Percentiles rank a stretch among this genome's conserved stretches.
These are phyloP conservation scores for Seriola rivoliana DNA, from an alignment of 2,113 vertebrate genomes.

Conservation along the genomic window DNA sequence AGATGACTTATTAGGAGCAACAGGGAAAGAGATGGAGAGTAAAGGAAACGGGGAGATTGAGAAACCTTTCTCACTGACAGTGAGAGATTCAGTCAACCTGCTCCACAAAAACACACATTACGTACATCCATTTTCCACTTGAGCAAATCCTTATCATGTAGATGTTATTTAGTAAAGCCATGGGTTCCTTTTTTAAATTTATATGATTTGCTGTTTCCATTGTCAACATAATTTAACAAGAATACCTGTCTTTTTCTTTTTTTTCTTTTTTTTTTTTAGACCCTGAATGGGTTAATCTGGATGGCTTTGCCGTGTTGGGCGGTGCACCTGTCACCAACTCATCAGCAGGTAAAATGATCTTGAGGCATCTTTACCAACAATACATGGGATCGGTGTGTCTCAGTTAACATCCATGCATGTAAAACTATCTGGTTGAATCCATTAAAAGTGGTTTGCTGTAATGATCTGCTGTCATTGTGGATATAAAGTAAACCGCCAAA, in stretches of 20 bases:
- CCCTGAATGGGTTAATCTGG: conserved; percentile 85
- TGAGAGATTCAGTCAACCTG: neutral
- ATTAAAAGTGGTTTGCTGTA: neutral
- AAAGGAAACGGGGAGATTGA: neutral
- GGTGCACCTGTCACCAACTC: conserved; percentile 81
- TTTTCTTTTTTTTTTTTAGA: conserved; percentile 60
- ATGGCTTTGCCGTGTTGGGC: conserved; percentile 85
- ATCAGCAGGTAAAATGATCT: conserved; percentile 76
- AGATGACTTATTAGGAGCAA: conserved; percentile 16
- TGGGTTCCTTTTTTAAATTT: neutral
- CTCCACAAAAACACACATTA: neutral
- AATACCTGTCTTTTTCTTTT: conserved; percentile 16
- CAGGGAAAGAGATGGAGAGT: neutral
- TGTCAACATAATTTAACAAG: conserved; percentile 19
- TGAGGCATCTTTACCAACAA: conserved; percentile 26
- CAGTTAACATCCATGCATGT: neutral
- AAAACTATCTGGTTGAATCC: conserved; percentile 12
- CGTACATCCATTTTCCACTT: neutral
- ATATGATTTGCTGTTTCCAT: neutral
- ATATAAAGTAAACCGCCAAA: conserved; percentile 12
- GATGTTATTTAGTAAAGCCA: neutral
- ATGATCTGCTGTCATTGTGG: conserved; percentile 27
- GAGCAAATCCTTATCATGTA: neutral
- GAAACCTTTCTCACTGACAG: neutral
- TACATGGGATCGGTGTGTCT: conserved; percentile 1